Conservation (phyloP, 2,113 vertebrate species). For the Podilymbus podiceps region DNA sequence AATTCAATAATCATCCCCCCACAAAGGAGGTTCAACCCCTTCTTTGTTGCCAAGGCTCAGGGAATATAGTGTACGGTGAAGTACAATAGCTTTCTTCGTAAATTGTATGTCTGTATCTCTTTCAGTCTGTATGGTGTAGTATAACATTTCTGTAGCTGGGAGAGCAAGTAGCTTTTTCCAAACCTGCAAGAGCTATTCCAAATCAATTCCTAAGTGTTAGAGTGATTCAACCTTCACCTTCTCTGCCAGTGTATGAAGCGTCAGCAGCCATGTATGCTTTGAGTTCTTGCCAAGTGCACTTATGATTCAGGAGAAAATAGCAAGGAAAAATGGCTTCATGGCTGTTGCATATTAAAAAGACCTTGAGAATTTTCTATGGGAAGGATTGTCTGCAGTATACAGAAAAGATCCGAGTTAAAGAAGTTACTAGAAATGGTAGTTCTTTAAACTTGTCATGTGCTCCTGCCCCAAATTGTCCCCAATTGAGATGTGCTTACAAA, state of each 20-base stretch:
- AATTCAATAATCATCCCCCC: slow-evolving; percentile 8
- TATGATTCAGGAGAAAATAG: slow-evolving; percentile 9
- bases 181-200: slow-evolving; percentile 28
- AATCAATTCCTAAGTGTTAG: slow-evolving; percentile 27
- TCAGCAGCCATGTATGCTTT: slow-evolving; percentile 11
- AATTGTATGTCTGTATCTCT: not conserved
- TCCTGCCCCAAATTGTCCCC: not conserved
- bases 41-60: not conserved
- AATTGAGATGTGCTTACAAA: not conserved
- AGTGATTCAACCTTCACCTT: slow-evolving; percentile 61
- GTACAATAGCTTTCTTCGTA: not conserved
- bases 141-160: not conserved
- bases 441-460: not conserved
- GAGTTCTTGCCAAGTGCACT: slow-evolving; percentile 31
- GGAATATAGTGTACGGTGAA: not conserved
- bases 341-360: not conserved
- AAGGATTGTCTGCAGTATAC: not conserved
- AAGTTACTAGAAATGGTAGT: not conserved
- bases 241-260: not conserved
- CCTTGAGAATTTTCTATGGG: slow-evolving; percentile 11
- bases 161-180: slow-evolving; percentile 25
- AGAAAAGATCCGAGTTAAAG: not conserved
- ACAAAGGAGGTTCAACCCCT: not conserved
- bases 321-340: slow-evolving; percentile 13
- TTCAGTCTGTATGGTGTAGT: not conserved